Percentiles rank a stretch among this genome's conserved stretches.
These are phyloP conservation scores for Tetranychus truncatus DNA, from an alignment of 2,888 invertebrate species.

Conservation along the genomic window DNA sequence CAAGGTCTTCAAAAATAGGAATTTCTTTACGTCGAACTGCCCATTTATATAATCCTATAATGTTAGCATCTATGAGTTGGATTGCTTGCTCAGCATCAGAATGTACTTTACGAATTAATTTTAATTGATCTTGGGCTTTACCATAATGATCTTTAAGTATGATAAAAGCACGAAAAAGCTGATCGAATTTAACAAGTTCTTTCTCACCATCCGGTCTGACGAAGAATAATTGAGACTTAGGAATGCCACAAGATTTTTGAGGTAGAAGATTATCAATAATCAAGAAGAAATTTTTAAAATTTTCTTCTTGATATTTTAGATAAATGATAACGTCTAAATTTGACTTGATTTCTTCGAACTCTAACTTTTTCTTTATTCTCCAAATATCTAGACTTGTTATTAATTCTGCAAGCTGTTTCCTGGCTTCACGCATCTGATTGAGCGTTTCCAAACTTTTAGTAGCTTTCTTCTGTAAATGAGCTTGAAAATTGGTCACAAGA, in stretches of 20 bases:
- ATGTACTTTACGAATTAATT: background rate
- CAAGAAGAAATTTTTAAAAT: background rate
- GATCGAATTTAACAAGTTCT: background rate
- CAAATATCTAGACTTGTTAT: background rate
- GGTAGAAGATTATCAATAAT: background rate
- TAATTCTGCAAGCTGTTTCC: background rate
- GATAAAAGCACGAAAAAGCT: background rate
- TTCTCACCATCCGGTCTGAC: background rate
- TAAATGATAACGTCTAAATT: background rate
- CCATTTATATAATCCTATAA: slow-evolving; percentile 4
- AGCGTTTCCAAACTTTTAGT: background rate
- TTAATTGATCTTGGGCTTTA: background rate
- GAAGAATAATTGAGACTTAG: background rate
- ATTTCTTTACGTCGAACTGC: background rate
- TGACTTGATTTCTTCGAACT: background rate
- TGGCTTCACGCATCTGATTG: background rate
- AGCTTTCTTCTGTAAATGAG: background rate
- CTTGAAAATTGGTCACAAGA: background rate
- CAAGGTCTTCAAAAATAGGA: background rate
- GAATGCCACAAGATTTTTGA: background rate
- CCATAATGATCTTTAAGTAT: background rate
- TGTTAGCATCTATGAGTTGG: background rate
- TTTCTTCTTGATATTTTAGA: slow-evolving; percentile 1
- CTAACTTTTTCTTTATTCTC: background rate
- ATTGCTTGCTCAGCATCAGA: background rate